Percentiles rank a stretch among this genome's conserved stretches.
These are phyloP conservation scores for Dryoscopus gambensis DNA, from an alignment of 2,113 vertebrate genomes.

Conservation along the genomic window DNA sequence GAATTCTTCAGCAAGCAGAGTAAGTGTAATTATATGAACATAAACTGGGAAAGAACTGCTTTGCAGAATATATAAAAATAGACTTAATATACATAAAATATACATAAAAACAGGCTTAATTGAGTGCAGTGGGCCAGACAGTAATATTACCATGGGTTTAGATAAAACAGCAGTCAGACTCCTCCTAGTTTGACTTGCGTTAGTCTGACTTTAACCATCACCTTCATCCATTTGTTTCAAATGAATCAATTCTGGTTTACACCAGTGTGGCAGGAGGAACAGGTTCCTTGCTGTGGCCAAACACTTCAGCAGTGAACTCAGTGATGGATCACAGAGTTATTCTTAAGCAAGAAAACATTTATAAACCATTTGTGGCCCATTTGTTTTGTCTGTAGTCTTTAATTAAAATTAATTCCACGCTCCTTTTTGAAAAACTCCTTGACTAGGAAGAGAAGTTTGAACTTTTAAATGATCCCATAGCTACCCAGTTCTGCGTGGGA, in stretches of 20 bases:
- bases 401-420: constrained; percentile 11
- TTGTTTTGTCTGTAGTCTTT: background rate
- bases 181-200: background rate
- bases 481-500: background rate
- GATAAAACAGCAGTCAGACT: background rate
- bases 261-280: background rate
- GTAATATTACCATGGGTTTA: background rate
- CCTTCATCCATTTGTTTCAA: background rate
- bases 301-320: background rate
- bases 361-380: background rate
- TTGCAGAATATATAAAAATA: background rate
- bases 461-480: background rate
- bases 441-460: background rate
- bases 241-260: background rate
- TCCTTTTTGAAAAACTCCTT: background rate
- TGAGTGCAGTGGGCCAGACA: background rate
- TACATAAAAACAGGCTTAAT: background rate
- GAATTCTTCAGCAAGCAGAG: background rate
- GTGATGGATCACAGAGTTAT: background rate
- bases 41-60: background rate
- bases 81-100: too few species aligned
- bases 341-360: constrained; percentile 17
- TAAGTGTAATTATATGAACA: background rate
- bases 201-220: background rate
- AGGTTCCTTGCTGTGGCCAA: background rate